Conservation (phyloP, 2,888 invertebrate species). For the Watsonalla binaria region DNA sequence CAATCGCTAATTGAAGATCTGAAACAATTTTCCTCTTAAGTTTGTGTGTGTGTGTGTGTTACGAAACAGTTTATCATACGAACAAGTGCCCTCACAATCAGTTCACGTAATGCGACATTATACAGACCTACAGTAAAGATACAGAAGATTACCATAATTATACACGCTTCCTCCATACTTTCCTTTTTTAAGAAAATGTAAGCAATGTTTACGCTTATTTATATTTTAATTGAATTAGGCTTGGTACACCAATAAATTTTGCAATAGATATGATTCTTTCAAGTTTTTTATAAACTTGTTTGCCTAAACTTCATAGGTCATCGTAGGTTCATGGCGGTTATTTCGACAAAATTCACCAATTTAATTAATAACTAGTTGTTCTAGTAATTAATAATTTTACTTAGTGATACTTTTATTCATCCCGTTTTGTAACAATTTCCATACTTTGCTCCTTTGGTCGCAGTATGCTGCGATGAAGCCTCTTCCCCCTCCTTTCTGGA, state of each 20-base stretch:
- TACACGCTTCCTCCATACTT: background rate
- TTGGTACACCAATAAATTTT: background rate
- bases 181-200: background rate
- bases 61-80: constrained; percentile 8
- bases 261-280: background rate
- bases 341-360: no score
- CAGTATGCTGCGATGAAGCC: no score
- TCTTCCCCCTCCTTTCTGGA: no score
- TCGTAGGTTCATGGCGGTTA: no score
- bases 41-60: constrained; percentile 4
- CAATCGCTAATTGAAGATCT: background rate
- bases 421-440: no score
- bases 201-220: background rate
- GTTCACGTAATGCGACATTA: constrained; percentile 16
- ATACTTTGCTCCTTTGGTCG: no score
- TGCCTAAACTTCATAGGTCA: background rate
- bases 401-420: no score
- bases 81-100: constrained; percentile 9
- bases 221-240: background rate
- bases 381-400: no score
- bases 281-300: constrained; percentile 6
- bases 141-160: background rate
- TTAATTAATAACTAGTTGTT: no score
- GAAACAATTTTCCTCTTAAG: background rate
- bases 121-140: constrained; percentile 17